A percentile compares a stretch with the other conserved stretches of the same genome.
Conservation (phyloP, 1,140 invertebrate species). For the Cotesia chilonis region DNA sequence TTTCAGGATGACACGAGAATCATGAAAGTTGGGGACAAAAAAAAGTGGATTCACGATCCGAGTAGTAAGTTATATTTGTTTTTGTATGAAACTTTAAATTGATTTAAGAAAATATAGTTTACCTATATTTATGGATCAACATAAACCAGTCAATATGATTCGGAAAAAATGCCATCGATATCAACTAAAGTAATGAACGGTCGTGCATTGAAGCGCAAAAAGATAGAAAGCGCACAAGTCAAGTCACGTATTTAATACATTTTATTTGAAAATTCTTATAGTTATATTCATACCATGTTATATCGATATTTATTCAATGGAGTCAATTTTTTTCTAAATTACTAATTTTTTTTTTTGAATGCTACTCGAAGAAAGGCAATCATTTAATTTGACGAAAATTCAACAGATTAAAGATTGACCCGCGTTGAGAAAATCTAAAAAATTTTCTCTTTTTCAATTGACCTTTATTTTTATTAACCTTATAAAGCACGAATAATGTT, state of each 20-base stretch:
- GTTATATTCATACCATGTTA: slow-evolving; percentile 10
- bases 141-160: slow-evolving; percentile 12
- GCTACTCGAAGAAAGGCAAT: too few relatives aligned
- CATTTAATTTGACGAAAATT: too few relatives aligned
- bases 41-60: slow-evolving; percentile 79
- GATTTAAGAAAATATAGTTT: slow-evolving; percentile 14
- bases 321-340: too few relatives aligned
- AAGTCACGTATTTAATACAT: slow-evolving; percentile 47
- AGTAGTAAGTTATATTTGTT: slow-evolving; percentile 70
- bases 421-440: too few relatives aligned
- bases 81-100: slow-evolving; percentile 14
- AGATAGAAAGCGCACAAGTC: slow-evolving; percentile 34
- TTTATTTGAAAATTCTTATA: slow-evolving; percentile 26
- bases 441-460: too few relatives aligned
- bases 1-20: slow-evolving; percentile 66
- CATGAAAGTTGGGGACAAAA: slow-evolving; percentile 70
- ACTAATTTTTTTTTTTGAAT: too few relatives aligned
- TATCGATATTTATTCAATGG: too few relatives aligned
- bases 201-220: slow-evolving; percentile 25
- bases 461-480: too few relatives aligned
- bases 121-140: not conserved
- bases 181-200: slow-evolving; percentile 16
- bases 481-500: too few relatives aligned
- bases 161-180: slow-evolving; percentile 25
- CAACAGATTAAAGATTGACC: too few relatives aligned